Evolutionary conservation across 2,888 invertebrate genomes (phyloP).

Genomic region (Drosophila atripex): DNA sequence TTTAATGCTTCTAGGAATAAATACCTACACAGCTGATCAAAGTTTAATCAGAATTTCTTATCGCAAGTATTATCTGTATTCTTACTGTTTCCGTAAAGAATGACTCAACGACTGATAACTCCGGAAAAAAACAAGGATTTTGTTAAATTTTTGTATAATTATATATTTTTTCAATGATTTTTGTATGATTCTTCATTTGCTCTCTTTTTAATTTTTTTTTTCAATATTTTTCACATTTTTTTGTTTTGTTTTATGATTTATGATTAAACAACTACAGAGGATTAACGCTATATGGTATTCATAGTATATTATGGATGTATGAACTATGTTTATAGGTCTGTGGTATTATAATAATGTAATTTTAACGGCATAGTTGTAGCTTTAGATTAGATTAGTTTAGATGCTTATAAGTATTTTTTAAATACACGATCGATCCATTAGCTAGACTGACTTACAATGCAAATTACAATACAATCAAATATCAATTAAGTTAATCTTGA

Average conservation of each 20-base stretch:
- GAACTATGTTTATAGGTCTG: conserved; percentile 63
- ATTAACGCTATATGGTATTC: conserved; percentile 75
- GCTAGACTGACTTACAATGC: conserved; percentile 55
- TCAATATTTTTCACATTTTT: conserved; percentile 38
- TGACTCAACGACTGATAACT: neutral
- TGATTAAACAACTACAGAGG: conserved; percentile 79
- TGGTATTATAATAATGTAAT: conserved; percentile 57
- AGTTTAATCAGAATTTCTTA: neutral
- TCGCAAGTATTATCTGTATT: neutral
- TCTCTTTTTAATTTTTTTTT: conserved; percentile 36
- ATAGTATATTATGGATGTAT: conserved; percentile 64
- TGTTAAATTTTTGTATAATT: conserved; percentile 67
- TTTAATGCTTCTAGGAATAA: neutral
- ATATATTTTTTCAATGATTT: conserved; percentile 72
- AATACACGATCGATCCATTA: conserved; percentile 62
- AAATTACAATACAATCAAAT: conserved; percentile 67
- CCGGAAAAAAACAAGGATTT: neutral
- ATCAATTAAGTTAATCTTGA: conserved; percentile 49
- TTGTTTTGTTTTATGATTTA: conserved; percentile 55
- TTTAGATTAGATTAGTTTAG: conserved; percentile 48
- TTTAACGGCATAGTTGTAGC: conserved; percentile 72
- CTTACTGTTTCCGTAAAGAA: neutral
- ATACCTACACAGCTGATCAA: neutral
- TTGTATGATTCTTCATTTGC: conserved; percentile 44
- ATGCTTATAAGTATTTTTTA: conserved; percentile 74